Conservation (phyloP, 2,888 invertebrate genomes). For the Rhaphigaster nebulosa region DNA sequence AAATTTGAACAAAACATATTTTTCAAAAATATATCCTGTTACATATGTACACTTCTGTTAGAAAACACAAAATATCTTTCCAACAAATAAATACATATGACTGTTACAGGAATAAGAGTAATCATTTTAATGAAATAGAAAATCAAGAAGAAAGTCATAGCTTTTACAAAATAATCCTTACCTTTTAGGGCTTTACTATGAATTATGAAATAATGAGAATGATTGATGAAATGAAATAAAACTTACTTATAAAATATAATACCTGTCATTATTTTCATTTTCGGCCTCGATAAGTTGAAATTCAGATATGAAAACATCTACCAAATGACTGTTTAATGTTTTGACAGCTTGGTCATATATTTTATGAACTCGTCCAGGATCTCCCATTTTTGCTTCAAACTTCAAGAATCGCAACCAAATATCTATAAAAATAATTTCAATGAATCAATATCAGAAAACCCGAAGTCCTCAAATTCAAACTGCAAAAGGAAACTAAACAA, state of each 20-base stretch:
- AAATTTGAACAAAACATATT: too few relatives aligned
- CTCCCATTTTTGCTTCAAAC: constrained; percentile 78
- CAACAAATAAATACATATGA: too few relatives aligned
- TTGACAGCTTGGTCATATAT: constrained; percentile 77
- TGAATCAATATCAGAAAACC: background rate
- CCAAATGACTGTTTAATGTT: constrained; percentile 72
- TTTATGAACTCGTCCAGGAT: constrained; percentile 72
- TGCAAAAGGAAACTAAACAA: constrained; percentile 50
- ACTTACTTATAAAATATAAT: background rate
- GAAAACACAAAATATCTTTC: too few relatives aligned
- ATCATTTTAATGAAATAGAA: too few relatives aligned
- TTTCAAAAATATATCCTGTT: too few relatives aligned
- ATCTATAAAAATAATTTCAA: constrained; percentile 67
- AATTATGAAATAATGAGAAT: background rate
- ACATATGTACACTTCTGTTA: too few relatives aligned
- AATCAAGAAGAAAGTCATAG: too few relatives aligned
- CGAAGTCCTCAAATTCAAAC: background rate
- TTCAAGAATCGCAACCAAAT: constrained; percentile 82
- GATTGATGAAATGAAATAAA: background rate
- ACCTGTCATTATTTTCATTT: background rate
- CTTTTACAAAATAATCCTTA: too few relatives aligned
- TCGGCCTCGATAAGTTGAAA: constrained; percentile 71
- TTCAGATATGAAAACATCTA: constrained; percentile 73
- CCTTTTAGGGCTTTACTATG: too few relatives aligned
- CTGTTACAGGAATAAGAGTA: too few relatives aligned